A percentile compares a stretch with the other conserved stretches of the same genome.
Conservation (phyloP, 2,113 vertebrate genomes). For the Saguinus imperator region DNA sequence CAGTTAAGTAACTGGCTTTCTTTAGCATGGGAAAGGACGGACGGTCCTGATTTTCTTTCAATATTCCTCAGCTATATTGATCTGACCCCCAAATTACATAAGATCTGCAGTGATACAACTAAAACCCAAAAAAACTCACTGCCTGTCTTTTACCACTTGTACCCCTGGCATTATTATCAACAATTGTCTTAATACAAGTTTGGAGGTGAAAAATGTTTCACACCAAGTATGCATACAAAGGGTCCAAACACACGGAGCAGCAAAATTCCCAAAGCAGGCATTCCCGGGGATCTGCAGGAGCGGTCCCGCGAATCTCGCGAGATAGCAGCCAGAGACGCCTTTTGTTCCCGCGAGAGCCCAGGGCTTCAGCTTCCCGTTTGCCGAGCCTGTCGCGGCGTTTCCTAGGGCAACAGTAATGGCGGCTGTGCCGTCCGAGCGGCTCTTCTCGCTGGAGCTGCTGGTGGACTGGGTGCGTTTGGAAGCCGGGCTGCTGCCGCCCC, state of each 20-base stretch:
- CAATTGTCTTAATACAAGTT: neutral
- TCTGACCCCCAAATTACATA: neutral
- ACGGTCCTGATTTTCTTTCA: neutral
- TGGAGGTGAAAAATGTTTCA: neutral
- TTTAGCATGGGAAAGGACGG: neutral
- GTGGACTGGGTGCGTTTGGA: constrained; percentile 86
- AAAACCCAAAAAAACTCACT: neutral
- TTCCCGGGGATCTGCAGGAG: rapidly evolving
- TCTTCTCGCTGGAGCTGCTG: constrained; percentile 90
- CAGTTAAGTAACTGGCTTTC: neutral
- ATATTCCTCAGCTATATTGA: neutral
- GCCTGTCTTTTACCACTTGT: neutral
- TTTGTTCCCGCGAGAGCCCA: neutral
- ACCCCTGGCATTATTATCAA: neutral
- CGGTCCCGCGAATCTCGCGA: rapidly evolving
- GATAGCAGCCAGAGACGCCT: rapidly evolving
- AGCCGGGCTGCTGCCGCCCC: neutral
- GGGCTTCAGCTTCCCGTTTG: rapidly evolving
- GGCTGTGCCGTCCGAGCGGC: neutral
- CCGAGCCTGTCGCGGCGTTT: rapidly evolving
- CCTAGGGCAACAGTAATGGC: constrained; percentile 58
- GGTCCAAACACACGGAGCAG: rapidly evolving
- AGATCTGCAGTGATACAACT: neutral
- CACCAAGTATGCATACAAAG: rapidly evolving
- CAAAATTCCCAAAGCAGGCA: rapidly evolving